A percentile compares a stretch with the other conserved stretches of the same genome.
These are phyloP conservation scores for Ia io DNA, from an alignment of 2,113 vertebrate genomes.

Conservation along the genomic window DNA sequence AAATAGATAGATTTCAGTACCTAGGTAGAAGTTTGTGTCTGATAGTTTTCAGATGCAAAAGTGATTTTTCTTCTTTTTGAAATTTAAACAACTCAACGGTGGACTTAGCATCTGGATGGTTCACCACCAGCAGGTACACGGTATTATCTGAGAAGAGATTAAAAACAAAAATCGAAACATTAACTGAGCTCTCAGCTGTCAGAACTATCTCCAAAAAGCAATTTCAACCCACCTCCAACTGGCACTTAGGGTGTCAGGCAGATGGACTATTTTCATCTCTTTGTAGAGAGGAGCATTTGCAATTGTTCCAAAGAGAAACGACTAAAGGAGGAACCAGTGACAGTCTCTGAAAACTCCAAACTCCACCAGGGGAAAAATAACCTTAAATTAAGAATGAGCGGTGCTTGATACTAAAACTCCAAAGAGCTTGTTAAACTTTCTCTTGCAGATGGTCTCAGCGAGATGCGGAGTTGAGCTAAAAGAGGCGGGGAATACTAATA, in stretches of 20 bases:
- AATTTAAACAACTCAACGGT: constrained; percentile 92
- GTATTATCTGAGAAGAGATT: constrained; percentile 83
- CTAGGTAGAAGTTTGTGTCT: constrained; percentile 88
- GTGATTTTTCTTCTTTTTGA: constrained; percentile 86
- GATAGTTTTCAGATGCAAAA: constrained; percentile 91
- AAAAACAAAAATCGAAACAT: constrained; percentile 58
- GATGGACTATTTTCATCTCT: constrained; percentile 65
- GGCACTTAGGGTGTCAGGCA: constrained; percentile 62
- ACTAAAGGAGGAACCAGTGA: constrained; percentile 33
- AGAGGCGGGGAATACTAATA: not conserved
- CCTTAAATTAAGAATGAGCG: constrained; percentile 7
- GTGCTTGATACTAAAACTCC: not conserved
- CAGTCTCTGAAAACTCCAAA: constrained; percentile 42
- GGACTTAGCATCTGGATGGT: constrained; percentile 87
- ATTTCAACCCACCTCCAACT: constrained; percentile 59
- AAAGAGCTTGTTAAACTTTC: not conserved
- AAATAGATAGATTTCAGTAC: constrained; percentile 75
- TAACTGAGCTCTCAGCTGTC: constrained; percentile 49
- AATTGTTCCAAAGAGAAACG: constrained; percentile 53
- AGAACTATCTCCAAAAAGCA: constrained; percentile 52
- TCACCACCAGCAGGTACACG: constrained; percentile 92
- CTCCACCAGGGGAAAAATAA: not conserved
- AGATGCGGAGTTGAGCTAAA: not conserved
- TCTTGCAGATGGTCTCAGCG: not conserved
- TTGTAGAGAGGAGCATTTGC: constrained; percentile 38